Evolutionary conservation across 2,113 vertebrate species (phyloP).

Genomic region (Stomatorhinus ivindoensis): DNA sequence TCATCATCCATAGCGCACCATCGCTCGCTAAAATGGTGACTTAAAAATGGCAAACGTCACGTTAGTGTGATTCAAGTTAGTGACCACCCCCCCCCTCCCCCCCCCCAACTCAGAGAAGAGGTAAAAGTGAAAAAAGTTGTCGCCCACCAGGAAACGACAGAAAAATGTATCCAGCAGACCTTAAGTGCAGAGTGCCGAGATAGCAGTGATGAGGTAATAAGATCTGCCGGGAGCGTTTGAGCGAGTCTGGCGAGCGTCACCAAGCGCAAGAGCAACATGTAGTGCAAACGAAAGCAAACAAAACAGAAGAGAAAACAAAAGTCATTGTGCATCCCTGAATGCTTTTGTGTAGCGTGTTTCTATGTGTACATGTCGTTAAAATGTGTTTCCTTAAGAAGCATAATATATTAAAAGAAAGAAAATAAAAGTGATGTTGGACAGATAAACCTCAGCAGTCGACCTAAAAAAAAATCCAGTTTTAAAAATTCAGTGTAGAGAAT

Average conservation of each 20-base stretch:
- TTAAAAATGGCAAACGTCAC: slow-evolving; percentile 1
- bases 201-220: slow-evolving; percentile 69
- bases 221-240: slow-evolving; percentile 41
- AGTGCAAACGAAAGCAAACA: slow-evolving; percentile 69
- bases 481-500: slow-evolving; percentile 42
- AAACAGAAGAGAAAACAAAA: slow-evolving; percentile 45
- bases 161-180: slow-evolving; percentile 27
- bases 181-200: slow-evolving; percentile 65
- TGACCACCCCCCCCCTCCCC: slow-evolving; percentile 1
- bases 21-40: slow-evolving; percentile 19
- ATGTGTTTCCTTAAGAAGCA: slow-evolving; percentile 48
- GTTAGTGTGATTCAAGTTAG: slow-evolving; percentile 22
- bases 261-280: slow-evolving; percentile 58
- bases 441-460: slow-evolving; percentile 52
- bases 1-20: slow-evolving; percentile 8
- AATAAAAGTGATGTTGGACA: slow-evolving; percentile 48
- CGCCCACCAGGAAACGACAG: slow-evolving; percentile 21
- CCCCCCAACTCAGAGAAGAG: slow-evolving; percentile 36
- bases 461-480: slow-evolving; percentile 40
- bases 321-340: slow-evolving; percentile 70
- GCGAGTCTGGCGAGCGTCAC: slow-evolving; percentile 13
- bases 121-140: slow-evolving; percentile 17
- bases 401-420: slow-evolving; percentile 49
- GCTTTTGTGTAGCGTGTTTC: slow-evolving; percentile 51
- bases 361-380: slow-evolving; percentile 41